Percentiles rank a stretch among this genome's conserved stretches.
phyloP scores from a whole-genome alignment of 2,888 invertebrate genomes.

The Drosophila atripex region DNA sequence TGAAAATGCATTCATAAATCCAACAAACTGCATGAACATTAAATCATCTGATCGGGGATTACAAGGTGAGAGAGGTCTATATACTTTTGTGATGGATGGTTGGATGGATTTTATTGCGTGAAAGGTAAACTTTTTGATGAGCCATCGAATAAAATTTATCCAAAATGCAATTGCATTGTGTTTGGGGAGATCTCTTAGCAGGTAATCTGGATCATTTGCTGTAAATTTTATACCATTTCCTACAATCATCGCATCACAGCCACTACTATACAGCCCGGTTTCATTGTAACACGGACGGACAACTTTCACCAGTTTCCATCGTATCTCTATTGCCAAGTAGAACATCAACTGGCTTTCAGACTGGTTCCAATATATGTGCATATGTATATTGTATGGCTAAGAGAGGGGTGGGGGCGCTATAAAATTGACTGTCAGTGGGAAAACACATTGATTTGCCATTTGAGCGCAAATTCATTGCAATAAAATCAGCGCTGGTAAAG shows the following conservation, averaged over 20 bases:
- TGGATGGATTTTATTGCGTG: neutral
- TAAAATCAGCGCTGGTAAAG: conserved; percentile 73
- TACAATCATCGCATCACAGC: conserved; percentile 17
- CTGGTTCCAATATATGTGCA: conserved; percentile 18
- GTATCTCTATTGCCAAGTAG: conserved; percentile 43
- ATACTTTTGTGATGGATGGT: neutral
- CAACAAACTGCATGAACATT: neutral
- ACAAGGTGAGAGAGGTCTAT: neutral
- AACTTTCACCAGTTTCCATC: conserved; percentile 37
- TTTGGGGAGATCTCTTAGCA: conserved; percentile 8
- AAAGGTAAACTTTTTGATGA: neutral
- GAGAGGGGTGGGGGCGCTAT: conserved; percentile 47
- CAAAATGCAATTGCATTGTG: no score
- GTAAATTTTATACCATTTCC: conserved; percentile 26
- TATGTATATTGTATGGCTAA: neutral
- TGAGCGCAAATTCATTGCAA: conserved; percentile 79
- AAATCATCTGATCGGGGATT: neutral
- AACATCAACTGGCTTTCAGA: conserved; percentile 43
- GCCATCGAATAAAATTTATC: no score
- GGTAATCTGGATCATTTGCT: conserved; percentile 19
- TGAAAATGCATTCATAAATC: conserved; percentile 12
- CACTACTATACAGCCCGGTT: conserved; percentile 12
- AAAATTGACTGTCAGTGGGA: conserved; percentile 74
- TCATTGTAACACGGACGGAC: conserved; percentile 15
- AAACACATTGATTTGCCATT: conserved; percentile 79